Evolutionary conservation across 1,140 invertebrate species (phyloP), one percentile per base, ranked within the genome.

Genomic region (Streblospio benedicti): DNA sequence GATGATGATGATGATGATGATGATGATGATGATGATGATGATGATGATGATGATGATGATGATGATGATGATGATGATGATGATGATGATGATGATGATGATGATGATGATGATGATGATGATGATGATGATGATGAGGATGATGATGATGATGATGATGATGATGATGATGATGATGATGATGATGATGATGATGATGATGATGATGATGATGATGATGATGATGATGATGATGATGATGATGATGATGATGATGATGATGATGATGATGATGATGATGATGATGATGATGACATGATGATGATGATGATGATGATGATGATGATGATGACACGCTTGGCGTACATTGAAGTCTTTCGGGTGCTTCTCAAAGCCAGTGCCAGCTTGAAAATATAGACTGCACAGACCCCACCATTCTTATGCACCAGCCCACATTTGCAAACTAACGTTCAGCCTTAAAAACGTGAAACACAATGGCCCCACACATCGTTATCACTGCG

Each of bases 1-100:
- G 38, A 41, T 41, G 38, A 41, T 41, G 38, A n/a, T 41, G 38
- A 41, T 41, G 38, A 41, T 41, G 38, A 41, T 41, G 38, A 41
- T 41, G 38, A 41, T 41, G 38, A 41, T 41, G 38, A 41, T 41
- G 38, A 41, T 41, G 38, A 41, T 41, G 38, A 41, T 41, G 38
- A 41, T 41, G 38, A 41, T 41, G 38, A 41, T 41, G 38, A 41
- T 41, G 38, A 41, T 41, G 38, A 41, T 41, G 38, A 41, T 41
- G 38, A 41, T 41, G 38, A 41, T 41, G 38, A 41, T 41, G 38
- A 41, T 41, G 38, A 41, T 41, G 38, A 41, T 41, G 38, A 41
- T 41, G 38, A 41, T 41, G 38, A 41, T 41, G 38, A 41, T 41
- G 38, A 41, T 41, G 38, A 41, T 41, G 38, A 41, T 41, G 38